Conservation (phyloP, 2,797 vertebrate species). For the Microctenopoma lineatum region DNA sequence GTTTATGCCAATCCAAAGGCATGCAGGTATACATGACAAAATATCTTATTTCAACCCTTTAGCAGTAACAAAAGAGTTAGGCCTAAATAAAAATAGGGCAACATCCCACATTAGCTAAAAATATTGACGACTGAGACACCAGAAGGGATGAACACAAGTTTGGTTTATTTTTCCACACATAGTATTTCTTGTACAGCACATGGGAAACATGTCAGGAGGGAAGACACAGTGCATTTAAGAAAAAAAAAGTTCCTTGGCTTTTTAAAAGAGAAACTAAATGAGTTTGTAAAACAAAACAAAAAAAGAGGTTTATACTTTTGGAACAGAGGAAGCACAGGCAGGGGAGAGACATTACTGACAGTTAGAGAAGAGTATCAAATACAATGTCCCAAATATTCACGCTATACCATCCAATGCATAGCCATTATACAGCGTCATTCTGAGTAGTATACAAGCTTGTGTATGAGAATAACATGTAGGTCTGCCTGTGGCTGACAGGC, state of each 20-base stretch:
- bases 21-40: too few relatives aligned
- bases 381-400: constrained; percentile 68
- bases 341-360: constrained; percentile 62
- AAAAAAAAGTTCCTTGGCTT: constrained; percentile 77
- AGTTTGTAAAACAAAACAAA: constrained; percentile 41
- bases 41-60: too few relatives aligned
- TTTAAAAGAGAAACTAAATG: constrained; percentile 62
- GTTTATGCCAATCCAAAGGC: too few relatives aligned
- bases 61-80: too few relatives aligned
- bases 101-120: not conserved
- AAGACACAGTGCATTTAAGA: constrained; percentile 70
- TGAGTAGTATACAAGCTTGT: constrained; percentile 65
- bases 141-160: constrained; percentile 82
- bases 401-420: constrained; percentile 73
- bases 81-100: not conserved
- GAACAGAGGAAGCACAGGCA: constrained; percentile 74
- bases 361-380: constrained; percentile 71
- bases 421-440: constrained; percentile 72
- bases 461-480: constrained; percentile 43
- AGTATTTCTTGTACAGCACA: constrained; percentile 83
- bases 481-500: constrained; percentile 55
- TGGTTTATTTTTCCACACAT: constrained; percentile 81
- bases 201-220: constrained; percentile 74
- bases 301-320: constrained; percentile 47
- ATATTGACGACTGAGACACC: constrained; percentile 30